phyloP scores from a whole-genome alignment of 2,888 invertebrate species.

The Cremastobaeus sp. region DNA sequence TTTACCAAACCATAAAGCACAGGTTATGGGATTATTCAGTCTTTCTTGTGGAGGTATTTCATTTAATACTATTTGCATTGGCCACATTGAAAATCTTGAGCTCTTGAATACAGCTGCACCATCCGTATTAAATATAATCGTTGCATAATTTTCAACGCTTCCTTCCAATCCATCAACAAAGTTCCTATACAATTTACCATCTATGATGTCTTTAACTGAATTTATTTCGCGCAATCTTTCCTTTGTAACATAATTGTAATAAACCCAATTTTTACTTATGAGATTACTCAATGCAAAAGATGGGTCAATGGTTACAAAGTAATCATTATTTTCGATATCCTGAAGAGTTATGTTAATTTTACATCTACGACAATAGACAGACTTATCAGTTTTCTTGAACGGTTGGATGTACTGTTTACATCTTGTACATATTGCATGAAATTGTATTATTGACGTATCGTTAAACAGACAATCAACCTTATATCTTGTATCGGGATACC shows the following conservation, averaged over 20 bases:
- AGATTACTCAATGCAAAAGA: not conserved
- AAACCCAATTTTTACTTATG: slow-evolving; percentile 1
- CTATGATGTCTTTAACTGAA: slow-evolving; percentile 6
- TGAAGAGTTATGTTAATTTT: not conserved
- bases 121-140: slow-evolving; percentile 9
- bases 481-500: not conserved
- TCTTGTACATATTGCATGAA: not conserved
- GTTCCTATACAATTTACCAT: slow-evolving; percentile 6
- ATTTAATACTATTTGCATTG: slow-evolving; percentile 6
- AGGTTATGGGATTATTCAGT: not conserved
- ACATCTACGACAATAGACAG: not conserved
- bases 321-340: slow-evolving; percentile 4
- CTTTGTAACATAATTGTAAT: slow-evolving; percentile 8
- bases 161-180: not conserved
- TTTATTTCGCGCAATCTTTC: not conserved
- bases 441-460: not conserved
- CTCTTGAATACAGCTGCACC: slow-evolving; percentile 2
- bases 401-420: not conserved
- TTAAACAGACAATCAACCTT: not conserved
- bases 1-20: slow-evolving; percentile 26
- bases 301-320: slow-evolving; percentile 12
- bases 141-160: slow-evolving; percentile 3
- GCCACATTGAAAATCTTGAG: slow-evolving; percentile 12
- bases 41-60: slow-evolving; percentile 10
- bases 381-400: not conserved